Evolutionary conservation across 1,140 invertebrate species (phyloP), one percentile per base, ranked within the genome.

Genomic region (Babylonia areolata): DNA sequence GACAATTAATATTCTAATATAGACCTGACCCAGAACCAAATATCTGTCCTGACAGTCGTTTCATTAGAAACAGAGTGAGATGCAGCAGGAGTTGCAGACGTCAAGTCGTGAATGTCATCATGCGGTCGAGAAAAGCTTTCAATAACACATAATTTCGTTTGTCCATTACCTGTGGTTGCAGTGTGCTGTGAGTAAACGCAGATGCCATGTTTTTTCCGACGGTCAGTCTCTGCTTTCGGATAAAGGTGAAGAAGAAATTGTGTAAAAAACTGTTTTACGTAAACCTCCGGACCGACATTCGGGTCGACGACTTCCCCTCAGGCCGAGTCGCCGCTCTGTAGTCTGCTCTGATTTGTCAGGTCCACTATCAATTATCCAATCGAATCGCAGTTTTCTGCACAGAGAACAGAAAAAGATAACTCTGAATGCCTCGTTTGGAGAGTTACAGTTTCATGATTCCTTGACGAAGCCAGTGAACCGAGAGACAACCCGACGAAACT

Each of bases 121-220:
- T 73, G 33, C 33, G 17, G 37, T 23, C 37, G 15, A 20, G n/a
- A 37, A 77, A 39, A 17, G 75, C 28, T 77, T 77, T 40, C 23
- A 2, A 6, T 23, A 37, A 35, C 2, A 35, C 9, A 28, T 17
- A 77, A 40, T 28, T 40, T 77, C 1, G 28, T 77, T 77, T 37
- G 35, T 40, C 0, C 3, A 20, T 86, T 84, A 85, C 87, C 87
- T 88, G 87, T 83, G 85, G 85, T 33, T 88, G 87, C 54, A 84
- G 64, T 33, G 81, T 73, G 31, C 46, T 75, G 54, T 88, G 87
- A 40, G 87, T 75, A 37, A 88, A 88, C n/a, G 81, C 69, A 58
- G 87, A 88, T 11, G 87, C 87, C 87, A 88, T 88, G 31, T 17
- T 69, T 15, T 40, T 1, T 73, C 37, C 39, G n/a, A 73, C 35